phyloP scores from a whole-genome alignment of 2,113 vertebrate species.

The Anoura caudifer region DNA sequence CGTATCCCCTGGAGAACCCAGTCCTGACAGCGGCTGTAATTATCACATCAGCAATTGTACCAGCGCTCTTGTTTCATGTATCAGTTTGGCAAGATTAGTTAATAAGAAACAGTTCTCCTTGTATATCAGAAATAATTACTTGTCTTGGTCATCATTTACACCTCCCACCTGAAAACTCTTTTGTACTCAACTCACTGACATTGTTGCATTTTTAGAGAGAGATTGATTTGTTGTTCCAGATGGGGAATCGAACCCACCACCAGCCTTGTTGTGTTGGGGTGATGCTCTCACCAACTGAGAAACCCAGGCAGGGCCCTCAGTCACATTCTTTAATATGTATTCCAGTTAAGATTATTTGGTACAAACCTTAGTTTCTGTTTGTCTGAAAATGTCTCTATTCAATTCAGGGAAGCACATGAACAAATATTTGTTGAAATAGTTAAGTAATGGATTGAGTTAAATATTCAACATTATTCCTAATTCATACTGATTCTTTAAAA shows the following conservation, averaged over 20 bases:
- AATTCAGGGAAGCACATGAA: neutral
- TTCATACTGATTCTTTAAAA: neutral
- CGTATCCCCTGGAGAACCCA: neutral
- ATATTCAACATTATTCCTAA: neutral
- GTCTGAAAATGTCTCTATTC: neutral
- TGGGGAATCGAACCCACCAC: too few relatives aligned
- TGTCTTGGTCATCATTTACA: neutral
- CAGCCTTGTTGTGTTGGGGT: too few relatives aligned
- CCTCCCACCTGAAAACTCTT: neutral
- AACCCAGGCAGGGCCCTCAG: neutral
- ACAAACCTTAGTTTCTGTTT: neutral
- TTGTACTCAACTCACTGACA: neutral
- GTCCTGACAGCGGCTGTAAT: neutral
- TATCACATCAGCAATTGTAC: neutral
- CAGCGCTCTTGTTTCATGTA: neutral
- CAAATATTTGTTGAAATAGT: neutral
- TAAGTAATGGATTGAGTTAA: neutral
- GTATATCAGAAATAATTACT: neutral
- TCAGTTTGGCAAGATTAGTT: neutral
- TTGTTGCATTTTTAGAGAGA: neutral
- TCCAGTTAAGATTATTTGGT: neutral
- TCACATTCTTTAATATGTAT: neutral
- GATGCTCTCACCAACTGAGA: too few relatives aligned
- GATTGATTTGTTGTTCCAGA: too few relatives aligned
- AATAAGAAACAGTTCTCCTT: neutral